Percentiles rank a stretch among this genome's conserved stretches.
Evolutionary conservation across 2,888 invertebrate species (phyloP).

Genomic region (Parapristionchus giblindavisi): DNA sequence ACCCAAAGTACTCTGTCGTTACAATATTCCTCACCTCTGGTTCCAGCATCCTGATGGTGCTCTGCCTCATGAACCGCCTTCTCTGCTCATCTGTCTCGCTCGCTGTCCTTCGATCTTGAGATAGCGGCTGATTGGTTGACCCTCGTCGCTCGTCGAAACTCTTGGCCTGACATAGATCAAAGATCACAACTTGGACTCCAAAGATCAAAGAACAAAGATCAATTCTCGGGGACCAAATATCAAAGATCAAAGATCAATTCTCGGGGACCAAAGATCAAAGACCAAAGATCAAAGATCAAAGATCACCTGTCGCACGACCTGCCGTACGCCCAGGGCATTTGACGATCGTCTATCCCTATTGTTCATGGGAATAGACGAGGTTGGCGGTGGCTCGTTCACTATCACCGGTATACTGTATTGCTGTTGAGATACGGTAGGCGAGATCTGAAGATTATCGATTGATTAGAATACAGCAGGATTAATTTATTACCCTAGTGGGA

Average conservation of each 20-base stretch:
- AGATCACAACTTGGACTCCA: too few species aligned
- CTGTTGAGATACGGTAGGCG: neutral
- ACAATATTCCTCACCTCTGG: too few species aligned
- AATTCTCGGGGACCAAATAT: neutral
- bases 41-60: slow-evolving; percentile 20
- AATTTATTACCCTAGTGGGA: neutral
- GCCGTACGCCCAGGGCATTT: neutral
- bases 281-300: neutral
- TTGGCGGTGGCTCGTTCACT: slow-evolving; percentile 45
- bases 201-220: neutral
- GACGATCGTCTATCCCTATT: neutral
- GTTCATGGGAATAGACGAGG: slow-evolving; percentile 15
- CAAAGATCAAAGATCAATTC: too few species aligned
- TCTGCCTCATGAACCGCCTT: slow-evolving; percentile 18
- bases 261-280: too few species aligned
- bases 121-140: neutral
- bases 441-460: neutral
- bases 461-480: neutral
- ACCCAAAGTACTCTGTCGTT: too few species aligned
- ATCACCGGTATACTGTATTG: slow-evolving; percentile 34
- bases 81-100: slow-evolving; percentile 21
- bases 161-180: slow-evolving; percentile 44
- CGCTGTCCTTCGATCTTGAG: slow-evolving; percentile 2
- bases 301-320: slow-evolving; percentile 16
- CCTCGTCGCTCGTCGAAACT: slow-evolving; percentile 47